These are phyloP conservation scores for Aphis craccivora DNA, from an alignment of 1,140 invertebrate species.

Conservation along the genomic window DNA sequence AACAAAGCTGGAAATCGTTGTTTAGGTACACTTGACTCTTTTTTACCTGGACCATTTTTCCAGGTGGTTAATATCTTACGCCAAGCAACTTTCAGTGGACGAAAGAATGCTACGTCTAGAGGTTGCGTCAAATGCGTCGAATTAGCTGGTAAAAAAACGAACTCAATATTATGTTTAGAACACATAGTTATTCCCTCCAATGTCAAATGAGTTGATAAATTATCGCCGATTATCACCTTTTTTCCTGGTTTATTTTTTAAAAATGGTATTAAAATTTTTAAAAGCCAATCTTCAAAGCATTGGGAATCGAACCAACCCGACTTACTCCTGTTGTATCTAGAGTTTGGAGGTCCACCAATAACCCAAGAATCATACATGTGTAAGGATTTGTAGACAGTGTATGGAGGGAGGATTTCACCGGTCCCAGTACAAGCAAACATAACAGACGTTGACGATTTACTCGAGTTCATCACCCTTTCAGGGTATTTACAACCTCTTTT, in stretches of 20 bases:
- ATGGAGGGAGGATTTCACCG: no score
- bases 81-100: slow-evolving; percentile 60
- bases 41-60: slow-evolving; percentile 3
- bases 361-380: no score
- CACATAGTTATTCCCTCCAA: slow-evolving; percentile 62
- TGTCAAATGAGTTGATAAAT: slow-evolving; percentile 64
- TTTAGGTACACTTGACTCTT: not conserved
- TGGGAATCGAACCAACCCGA: no score
- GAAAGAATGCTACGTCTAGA: slow-evolving; percentile 59
- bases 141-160: slow-evolving; percentile 63
- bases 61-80: slow-evolving; percentile 17
- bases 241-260: no score
- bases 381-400: no score
- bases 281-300: no score
- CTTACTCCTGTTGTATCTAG: no score
- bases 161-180: slow-evolving; percentile 63
- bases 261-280: no score
- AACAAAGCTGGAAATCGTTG: no score
- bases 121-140: slow-evolving; percentile 6
- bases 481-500: slow-evolving; percentile 13
- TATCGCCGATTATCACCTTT: slow-evolving; percentile 61
- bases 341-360: no score
- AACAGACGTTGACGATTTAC: slow-evolving; percentile 59
- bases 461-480: slow-evolving; percentile 28
- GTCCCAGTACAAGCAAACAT: slow-evolving; percentile 60